Conservation (phyloP, 2,888 invertebrate genomes). For the Scaptomyza tumidula region DNA sequence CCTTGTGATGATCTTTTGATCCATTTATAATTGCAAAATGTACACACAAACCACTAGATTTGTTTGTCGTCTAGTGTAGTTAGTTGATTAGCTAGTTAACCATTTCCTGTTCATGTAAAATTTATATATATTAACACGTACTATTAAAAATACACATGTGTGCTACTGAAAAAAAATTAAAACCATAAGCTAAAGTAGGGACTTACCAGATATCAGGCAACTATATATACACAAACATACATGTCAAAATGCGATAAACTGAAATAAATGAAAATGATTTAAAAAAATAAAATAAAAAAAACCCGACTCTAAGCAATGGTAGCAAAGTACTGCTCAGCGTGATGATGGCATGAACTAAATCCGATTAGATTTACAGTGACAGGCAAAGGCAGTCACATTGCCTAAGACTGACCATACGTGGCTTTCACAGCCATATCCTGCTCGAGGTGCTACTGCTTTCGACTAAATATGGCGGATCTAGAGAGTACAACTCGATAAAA, state of each 20-base stretch:
- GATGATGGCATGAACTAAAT: background rate
- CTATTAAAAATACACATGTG: constrained; percentile 28
- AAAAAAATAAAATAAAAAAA: constrained; percentile 6
- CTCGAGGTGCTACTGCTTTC: constrained; percentile 51
- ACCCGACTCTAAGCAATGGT: background rate
- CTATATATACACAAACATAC: constrained; percentile 32
- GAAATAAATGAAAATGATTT: constrained; percentile 43
- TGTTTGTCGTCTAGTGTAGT: constrained; percentile 39
- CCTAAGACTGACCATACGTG: constrained; percentile 52
- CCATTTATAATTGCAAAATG: constrained; percentile 32
- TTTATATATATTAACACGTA: constrained; percentile 32
- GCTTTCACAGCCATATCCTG: constrained; percentile 35
- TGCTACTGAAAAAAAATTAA: constrained; percentile 13
- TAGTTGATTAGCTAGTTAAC: constrained; percentile 59
- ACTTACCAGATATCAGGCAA: constrained; percentile 40
- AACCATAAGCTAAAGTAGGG: constrained; percentile 27
- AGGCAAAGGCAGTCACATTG: constrained; percentile 32
- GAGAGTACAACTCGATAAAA: constrained; percentile 59
- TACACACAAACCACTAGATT: constrained; percentile 8
- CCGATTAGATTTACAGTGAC: constrained; percentile 7
- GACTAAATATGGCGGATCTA: constrained; percentile 56
- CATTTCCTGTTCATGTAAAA: constrained; percentile 66
- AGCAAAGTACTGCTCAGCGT: constrained; percentile 29
- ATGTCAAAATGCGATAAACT: constrained; percentile 50
- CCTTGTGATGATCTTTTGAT: constrained; percentile 36